These are phyloP conservation scores for Ceuthmochares aereus DNA, from an alignment of 2,113 vertebrate genomes.

Conservation along the genomic window DNA sequence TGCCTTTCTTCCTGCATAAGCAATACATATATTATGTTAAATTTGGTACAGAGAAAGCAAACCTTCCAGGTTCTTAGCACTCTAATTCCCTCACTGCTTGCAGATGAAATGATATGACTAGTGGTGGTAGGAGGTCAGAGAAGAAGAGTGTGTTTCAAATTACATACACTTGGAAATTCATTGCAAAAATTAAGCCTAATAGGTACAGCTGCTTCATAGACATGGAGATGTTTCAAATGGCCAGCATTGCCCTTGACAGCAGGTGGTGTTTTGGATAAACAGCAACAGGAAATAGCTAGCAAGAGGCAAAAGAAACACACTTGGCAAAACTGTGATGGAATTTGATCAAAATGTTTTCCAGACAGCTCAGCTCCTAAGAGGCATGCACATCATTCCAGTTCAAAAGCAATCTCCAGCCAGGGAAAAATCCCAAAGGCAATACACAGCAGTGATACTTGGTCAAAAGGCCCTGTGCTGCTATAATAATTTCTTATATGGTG, in stretches of 20 bases:
- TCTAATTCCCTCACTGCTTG: slow-evolving; percentile 4
- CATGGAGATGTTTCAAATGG: neutral
- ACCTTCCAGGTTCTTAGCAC: neutral
- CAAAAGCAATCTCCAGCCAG: neutral
- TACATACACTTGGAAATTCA: neutral
- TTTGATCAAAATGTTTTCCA: slow-evolving; percentile 28
- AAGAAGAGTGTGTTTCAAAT: neutral
- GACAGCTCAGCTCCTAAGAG: neutral
- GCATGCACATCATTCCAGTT: neutral
- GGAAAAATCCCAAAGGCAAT: neutral
- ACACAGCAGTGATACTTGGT: neutral
- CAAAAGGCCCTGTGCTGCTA: neutral
- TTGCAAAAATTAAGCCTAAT: slow-evolving; percentile 19
- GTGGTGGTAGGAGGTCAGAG: neutral
- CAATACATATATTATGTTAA: neutral
- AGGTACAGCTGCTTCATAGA: neutral
- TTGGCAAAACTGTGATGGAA: neutral
- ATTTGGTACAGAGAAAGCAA: slow-evolving; percentile 18
- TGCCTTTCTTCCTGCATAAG: neutral
- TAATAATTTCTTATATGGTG: neutral
- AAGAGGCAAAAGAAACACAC: slow-evolving; percentile 37
- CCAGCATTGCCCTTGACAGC: slow-evolving; percentile 5
- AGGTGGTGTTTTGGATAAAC: slow-evolving; percentile 42
- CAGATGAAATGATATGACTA: slow-evolving; percentile 17
- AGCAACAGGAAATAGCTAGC: slow-evolving; percentile 25